A percentile compares a stretch with the other conserved stretches of the same genome.
Conservation (phyloP, 2,797 vertebrate species). For the Apodemus agrarius region DNA sequence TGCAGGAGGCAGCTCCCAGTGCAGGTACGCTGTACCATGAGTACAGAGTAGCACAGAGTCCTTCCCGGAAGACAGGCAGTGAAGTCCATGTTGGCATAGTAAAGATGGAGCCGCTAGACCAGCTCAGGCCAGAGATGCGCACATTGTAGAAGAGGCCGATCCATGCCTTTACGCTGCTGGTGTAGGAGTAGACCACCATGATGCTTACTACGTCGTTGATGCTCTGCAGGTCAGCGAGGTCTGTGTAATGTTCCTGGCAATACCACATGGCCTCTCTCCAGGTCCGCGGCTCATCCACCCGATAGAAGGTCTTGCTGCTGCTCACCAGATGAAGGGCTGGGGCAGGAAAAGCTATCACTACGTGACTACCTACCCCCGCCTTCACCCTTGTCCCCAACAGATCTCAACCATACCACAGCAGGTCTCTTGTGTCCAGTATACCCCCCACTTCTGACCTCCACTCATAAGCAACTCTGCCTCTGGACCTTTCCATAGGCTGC, state of each 20-base stretch:
- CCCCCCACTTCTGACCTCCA: not conserved
- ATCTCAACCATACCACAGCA: not conserved
- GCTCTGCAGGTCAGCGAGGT: slow-evolving; percentile 3
- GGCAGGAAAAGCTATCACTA: not conserved
- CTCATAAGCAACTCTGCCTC: not conserved
- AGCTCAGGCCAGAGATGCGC: not conserved
- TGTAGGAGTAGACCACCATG: fast-evolving
- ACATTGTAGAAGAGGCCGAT: slow-evolving; percentile 51
- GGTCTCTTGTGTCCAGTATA: not conserved
- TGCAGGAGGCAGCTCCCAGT: not conserved
- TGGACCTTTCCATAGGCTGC: not conserved
- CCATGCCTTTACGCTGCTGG: not conserved
- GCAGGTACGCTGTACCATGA: fast-evolving
- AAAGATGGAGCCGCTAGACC: slow-evolving; percentile 64
- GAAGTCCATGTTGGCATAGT: fast-evolving
- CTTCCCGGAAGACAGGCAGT: not conserved
- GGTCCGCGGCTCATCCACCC: slow-evolving; percentile 30
- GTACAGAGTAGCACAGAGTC: slow-evolving; percentile 22
- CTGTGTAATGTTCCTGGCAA: not conserved
- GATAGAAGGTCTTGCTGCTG: not conserved
- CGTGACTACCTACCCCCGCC: not conserved
- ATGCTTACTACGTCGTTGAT: fast-evolving
- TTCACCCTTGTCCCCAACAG: not conserved
- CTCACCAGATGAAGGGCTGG: slow-evolving; percentile 27
- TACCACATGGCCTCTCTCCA: not conserved